A percentile compares a stretch with the other conserved stretches of the same genome.
phyloP scores from a whole-genome alignment of 2,888 invertebrate genomes.

The Schrankia costaestrigalis region DNA sequence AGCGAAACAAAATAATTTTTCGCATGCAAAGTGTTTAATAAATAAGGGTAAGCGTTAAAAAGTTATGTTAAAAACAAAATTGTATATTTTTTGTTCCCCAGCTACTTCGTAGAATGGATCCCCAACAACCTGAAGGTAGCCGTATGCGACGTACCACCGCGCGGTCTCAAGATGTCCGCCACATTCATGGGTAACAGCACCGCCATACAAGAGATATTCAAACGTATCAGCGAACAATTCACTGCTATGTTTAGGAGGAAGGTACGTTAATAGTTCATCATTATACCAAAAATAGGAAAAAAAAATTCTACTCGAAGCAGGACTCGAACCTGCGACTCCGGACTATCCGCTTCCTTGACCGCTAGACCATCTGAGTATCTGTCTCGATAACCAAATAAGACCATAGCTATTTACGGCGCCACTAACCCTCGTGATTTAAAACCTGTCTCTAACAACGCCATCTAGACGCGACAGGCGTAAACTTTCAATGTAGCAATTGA shows the following conservation, averaged over 20 bases:
- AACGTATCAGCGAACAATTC: slow-evolving; percentile 91
- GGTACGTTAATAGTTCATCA: slow-evolving; percentile 55
- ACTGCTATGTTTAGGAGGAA: slow-evolving; percentile 93
- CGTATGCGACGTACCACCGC: slow-evolving; percentile 91
- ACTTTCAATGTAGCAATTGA: too few species aligned
- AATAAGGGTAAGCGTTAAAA: not conserved
- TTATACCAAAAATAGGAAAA: not conserved
- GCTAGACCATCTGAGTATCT: too few species aligned
- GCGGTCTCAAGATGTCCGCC: slow-evolving; percentile 92
- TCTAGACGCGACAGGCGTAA: too few species aligned
- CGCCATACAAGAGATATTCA: slow-evolving; percentile 93
- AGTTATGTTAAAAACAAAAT: not conserved
- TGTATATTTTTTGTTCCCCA: slow-evolving; percentile 25
- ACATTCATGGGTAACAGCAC: slow-evolving; percentile 94
- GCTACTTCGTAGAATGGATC: slow-evolving; percentile 92
- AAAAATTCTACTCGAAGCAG: too few species aligned
- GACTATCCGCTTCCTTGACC: too few species aligned
- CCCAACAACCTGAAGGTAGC: slow-evolving; percentile 93
- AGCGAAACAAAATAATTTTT: not conserved
- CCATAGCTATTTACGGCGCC: too few species aligned
- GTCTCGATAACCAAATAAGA: too few species aligned
- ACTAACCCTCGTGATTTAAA: too few species aligned
- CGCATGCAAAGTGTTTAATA: not conserved
- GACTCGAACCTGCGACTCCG: too few species aligned
- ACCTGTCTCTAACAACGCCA: too few species aligned